Conservation (phyloP, 2,888 invertebrate genomes). For the Philereme transversata region DNA sequence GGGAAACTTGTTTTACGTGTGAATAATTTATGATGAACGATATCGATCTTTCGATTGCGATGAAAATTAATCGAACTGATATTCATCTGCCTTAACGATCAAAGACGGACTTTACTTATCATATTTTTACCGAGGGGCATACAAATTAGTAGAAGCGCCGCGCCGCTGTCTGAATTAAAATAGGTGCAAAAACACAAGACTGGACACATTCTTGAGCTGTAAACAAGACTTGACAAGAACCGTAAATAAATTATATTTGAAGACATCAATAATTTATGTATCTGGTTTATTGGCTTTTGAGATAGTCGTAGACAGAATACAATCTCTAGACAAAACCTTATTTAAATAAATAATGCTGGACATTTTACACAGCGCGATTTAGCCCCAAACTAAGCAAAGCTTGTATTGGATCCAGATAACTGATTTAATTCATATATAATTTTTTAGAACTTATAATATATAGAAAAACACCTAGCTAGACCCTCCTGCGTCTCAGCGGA, state of each 20-base stretch:
- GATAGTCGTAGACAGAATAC: too few species aligned
- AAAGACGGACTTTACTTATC: conserved; percentile 21
- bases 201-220: not conserved
- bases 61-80: conserved; percentile 29
- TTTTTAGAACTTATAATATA: too few species aligned
- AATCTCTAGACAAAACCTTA: too few species aligned
- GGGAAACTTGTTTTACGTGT: conserved; percentile 49
- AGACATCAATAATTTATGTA: not conserved
- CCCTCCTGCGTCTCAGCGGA: too few species aligned
- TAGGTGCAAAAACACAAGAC: not conserved
- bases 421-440: too few species aligned
- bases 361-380: too few species aligned
- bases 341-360: too few species aligned
- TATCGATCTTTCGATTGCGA: conserved; percentile 23
- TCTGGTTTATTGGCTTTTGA: too few species aligned
- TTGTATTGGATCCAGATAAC: too few species aligned
- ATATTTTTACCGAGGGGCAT: conserved; percentile 18
- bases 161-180: conserved; percentile 4
- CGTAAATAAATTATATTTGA: not conserved
- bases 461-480: too few species aligned
- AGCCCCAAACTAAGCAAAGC: too few species aligned
- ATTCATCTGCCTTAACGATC: conserved; percentile 22
- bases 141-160: conserved; percentile 2
- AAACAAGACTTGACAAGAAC: not conserved
- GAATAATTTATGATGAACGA: conserved; percentile 30